A percentile compares a stretch with the other conserved stretches of the same genome.
phyloP scores from a whole-genome alignment of 1,140 invertebrate species.

The Monomorium pharaonis region DNA sequence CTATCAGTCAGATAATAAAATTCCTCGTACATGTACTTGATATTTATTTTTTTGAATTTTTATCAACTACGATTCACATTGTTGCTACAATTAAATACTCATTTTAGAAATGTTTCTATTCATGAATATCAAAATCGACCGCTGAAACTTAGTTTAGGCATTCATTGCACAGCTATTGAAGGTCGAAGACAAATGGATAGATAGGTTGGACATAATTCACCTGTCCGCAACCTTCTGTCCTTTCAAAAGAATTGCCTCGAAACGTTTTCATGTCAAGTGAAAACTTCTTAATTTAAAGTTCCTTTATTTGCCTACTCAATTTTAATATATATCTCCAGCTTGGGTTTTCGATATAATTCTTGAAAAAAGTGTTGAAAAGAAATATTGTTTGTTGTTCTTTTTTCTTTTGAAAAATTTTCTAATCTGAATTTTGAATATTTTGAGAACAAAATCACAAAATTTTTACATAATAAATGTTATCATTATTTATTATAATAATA shows the following conservation, averaged over 20 bases:
- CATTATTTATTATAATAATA: not conserved
- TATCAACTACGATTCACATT: not conserved
- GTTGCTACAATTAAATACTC: not conserved
- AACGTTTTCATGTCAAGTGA: not conserved
- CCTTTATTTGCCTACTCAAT: slow-evolving; percentile 25
- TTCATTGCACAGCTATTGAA: not conserved
- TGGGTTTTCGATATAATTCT: not conserved
- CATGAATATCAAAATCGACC: not conserved
- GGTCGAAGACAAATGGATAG: slow-evolving; percentile 1
- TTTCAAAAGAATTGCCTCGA: slow-evolving; percentile 44
- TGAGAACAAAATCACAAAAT: not conserved
- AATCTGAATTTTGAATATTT: not conserved
- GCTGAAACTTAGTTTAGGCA: not conserved
- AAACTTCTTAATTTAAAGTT: slow-evolving; percentile 51
- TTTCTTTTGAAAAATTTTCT: not conserved
- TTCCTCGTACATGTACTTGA: not conserved
- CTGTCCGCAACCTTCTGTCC: slow-evolving; percentile 21
- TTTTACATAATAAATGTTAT: not conserved
- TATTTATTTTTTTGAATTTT: not conserved
- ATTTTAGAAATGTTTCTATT: not conserved
- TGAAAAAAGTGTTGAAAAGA: not conserved
- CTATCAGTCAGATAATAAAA: not conserved
- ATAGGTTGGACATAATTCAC: slow-evolving; percentile 42
- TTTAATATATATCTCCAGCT: slow-evolving; percentile 5
- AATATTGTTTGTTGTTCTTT: not conserved